Evolutionary conservation across 2,797 vertebrate genomes (phyloP).

Genomic region (Brachyalestes nurse): DNA sequence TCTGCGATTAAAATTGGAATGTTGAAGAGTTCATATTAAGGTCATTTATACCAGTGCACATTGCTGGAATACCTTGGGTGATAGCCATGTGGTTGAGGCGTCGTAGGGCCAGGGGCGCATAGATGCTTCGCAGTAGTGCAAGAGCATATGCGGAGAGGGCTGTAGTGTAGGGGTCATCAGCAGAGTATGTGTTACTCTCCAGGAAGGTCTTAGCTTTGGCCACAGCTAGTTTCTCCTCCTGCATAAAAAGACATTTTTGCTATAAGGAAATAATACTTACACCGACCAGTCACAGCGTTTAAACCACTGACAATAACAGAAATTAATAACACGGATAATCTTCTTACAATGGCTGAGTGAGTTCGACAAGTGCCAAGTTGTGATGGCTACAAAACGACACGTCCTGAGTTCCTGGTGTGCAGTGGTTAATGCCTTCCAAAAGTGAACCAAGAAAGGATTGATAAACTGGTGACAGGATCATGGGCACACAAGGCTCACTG

Average conservation of each 20-base stretch:
- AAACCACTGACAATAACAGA: too few species aligned
- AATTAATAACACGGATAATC: too few species aligned
- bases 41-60: neutral
- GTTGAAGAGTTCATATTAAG: neutral
- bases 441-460: too few species aligned
- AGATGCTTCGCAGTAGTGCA: conserved; percentile 85
- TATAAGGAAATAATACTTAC: neutral
- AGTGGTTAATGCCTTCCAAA: too few species aligned
- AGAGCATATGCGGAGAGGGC: conserved; percentile 86
- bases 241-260: conserved; percentile 24
- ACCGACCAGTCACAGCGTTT: too few species aligned
- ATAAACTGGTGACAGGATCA: too few species aligned
- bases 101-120: conserved; percentile 76
- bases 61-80: conserved; percentile 79
- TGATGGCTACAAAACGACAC: too few species aligned
- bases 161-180: conserved; percentile 88
- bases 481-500: too few species aligned
- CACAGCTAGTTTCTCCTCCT: conserved; percentile 87
- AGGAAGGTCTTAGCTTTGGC: conserved; percentile 88
- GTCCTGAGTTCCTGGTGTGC: too few species aligned
- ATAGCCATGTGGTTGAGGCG: conserved; percentile 92
- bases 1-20: neutral
- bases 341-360: too few species aligned
- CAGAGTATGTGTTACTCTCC: conserved; percentile 86
- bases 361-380: too few species aligned